Conservation (phyloP, 2,797 vertebrate genomes). For the Scomberomorus guttatus region DNA sequence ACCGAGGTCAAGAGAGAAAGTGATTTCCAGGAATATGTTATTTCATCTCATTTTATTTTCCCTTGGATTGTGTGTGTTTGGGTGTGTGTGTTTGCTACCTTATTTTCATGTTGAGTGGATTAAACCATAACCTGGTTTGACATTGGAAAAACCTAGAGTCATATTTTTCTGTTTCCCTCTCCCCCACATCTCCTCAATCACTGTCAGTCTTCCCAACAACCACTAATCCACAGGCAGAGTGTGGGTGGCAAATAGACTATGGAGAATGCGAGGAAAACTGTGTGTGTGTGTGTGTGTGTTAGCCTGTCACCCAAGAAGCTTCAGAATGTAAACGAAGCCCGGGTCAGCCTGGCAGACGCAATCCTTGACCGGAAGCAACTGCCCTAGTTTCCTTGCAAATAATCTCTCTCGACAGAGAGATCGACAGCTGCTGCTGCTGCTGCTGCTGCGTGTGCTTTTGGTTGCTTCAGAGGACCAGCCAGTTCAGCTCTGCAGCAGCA, state of each 20-base stretch:
- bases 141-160: slow-evolving; percentile 33
- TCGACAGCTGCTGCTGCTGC: not conserved
- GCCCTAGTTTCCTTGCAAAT: slow-evolving; percentile 60
- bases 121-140: slow-evolving; percentile 55
- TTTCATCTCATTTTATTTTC: slow-evolving; percentile 47
- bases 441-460: slow-evolving; percentile 20
- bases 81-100: not conserved
- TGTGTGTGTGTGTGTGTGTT: not conserved
- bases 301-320: slow-evolving; percentile 19
- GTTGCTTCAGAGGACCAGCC: not conserved
- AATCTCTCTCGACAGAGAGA: slow-evolving; percentile 59
- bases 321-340: slow-evolving; percentile 22
- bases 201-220: not conserved
- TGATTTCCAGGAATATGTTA: slow-evolving; percentile 46
- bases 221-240: slow-evolving; percentile 31
- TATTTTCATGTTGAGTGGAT: slow-evolving; percentile 62
- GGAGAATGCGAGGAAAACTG: not conserved
- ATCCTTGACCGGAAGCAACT: slow-evolving; percentile 60
- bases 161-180: not conserved
- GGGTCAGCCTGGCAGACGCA: slow-evolving; percentile 44
- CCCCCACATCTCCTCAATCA: not conserved
- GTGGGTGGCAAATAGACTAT: slow-evolving; percentile 4
- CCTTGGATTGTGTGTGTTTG: not conserved
- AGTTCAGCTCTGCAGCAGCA: too few relatives aligned
- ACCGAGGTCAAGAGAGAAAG: slow-evolving; percentile 27